Conservation (phyloP, 2,113 vertebrate species). For the Microtus ochrogaster region DNA sequence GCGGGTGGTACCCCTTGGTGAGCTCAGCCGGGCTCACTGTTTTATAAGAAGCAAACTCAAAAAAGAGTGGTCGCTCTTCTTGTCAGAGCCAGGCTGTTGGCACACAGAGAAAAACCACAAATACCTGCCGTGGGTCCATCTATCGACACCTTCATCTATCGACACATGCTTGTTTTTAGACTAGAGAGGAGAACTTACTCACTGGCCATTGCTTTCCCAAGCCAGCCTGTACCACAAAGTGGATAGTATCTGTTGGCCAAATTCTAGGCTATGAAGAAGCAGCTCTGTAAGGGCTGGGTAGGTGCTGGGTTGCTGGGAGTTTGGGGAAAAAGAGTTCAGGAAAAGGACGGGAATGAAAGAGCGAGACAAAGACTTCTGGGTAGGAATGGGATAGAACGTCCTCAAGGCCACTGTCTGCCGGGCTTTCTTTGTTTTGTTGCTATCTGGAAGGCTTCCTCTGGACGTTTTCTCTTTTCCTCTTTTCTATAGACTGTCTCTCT, state of each 20-base stretch:
- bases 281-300: not conserved
- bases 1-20: not conserved
- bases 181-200: not conserved
- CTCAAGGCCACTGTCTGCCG: not conserved
- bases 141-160: not conserved
- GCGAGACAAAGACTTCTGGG: not conserved
- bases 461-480: too few species aligned
- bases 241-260: not conserved
- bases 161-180: not conserved
- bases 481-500: not conserved
- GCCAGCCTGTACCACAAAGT: not conserved
- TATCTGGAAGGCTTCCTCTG: not conserved
- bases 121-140: not conserved
- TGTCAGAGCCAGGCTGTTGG: not conserved
- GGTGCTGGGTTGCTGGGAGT: not conserved
- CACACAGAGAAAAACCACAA: not conserved
- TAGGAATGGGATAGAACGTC: not conserved
- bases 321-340: not conserved
- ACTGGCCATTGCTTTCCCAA: not conserved
- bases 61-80: not conserved
- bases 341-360: not conserved
- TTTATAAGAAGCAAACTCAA: conserved; percentile 51
- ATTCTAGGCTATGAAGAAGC: not conserved
- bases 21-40: conserved; percentile 2
- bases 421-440: not conserved